These are phyloP conservation scores for Garra rufa DNA, from an alignment of 2,113 vertebrate species.

Conservation along the genomic window DNA sequence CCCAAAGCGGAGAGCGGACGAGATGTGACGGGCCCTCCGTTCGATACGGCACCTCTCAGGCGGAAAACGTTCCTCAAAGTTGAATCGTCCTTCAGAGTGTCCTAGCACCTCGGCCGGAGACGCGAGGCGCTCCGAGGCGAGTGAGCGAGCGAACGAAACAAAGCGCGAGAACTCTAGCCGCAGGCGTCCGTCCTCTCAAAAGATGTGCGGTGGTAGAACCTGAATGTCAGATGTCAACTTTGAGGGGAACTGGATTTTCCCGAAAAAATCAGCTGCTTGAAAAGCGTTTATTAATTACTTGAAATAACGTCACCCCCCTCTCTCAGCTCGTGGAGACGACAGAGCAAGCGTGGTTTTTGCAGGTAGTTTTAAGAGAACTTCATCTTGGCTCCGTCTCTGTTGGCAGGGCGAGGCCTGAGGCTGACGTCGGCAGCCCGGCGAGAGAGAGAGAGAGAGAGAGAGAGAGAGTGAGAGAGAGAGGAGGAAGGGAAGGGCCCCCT, in stretches of 20 bases:
- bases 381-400: slow-evolving; percentile 74
- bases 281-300: slow-evolving; percentile 59
- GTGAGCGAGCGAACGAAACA: slow-evolving; percentile 42
- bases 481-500: slow-evolving; percentile 57
- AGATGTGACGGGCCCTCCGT: slow-evolving; percentile 59
- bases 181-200: slow-evolving; percentile 50
- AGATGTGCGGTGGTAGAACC: slow-evolving; percentile 64
- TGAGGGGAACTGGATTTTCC: slow-evolving; percentile 82
- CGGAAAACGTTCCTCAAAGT: slow-evolving; percentile 83
- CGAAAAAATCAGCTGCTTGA: slow-evolving; percentile 75
- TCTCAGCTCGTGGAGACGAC: slow-evolving; percentile 74
- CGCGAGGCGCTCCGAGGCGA: slow-evolving; percentile 48
- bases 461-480: slow-evolving; percentile 51
- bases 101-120: slow-evolving; percentile 50
- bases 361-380: slow-evolving; percentile 73
- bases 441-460: slow-evolving; percentile 56
- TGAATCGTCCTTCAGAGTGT: slow-evolving; percentile 58
- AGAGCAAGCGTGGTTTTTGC: slow-evolving; percentile 75
- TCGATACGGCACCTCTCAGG: slow-evolving; percentile 64
- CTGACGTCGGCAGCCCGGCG: slow-evolving; percentile 69
- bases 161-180: slow-evolving; percentile 9
- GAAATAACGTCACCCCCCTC: slow-evolving; percentile 60
- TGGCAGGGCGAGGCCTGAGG: slow-evolving; percentile 80
- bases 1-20: slow-evolving; percentile 73
- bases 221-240: slow-evolving; percentile 79